Base-by-base conservation (phyloP, 2,113 vertebrate genomes). In the Epinephelus lanceolatus region DNA sequence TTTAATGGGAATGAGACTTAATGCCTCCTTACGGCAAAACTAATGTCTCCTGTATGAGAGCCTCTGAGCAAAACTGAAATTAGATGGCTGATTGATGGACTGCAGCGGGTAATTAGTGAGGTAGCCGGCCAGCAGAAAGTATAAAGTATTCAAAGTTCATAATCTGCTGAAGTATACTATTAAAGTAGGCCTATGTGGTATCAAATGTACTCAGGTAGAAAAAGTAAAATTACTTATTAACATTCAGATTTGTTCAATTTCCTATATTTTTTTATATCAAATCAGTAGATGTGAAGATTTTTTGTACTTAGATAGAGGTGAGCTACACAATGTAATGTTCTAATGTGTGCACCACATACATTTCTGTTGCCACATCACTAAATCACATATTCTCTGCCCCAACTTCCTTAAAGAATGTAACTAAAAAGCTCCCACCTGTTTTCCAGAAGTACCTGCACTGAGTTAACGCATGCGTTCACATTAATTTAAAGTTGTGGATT, bases 1-100 rank as follows among this genome's bases (percentile, higher is more conserved):
- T 84, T 66, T 71, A 61, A 81, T 77, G 68, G 67, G 17, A 67
- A 5, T 47, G 30, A 52, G 57, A 37, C 23, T 77, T 53, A 76
- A 81, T 76, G 27, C 6, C 13, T 7, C 40, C 56, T 23, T 56
- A 55, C 51, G 30, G 63, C 51, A 37, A 17, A 49, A 60, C 25
- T 60, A 77, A 55, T 80, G 57, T 70, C 76, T 74, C 6, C 76
- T 21, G 11, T 56, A 19, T 68, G 45, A 61, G 12, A 63, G 17
- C 42, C 82, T 73, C 37, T 63, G 63, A 79, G 76, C 56, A 51
- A 18, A 63, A 69, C 49, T 9, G 0, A 74, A 66, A 52, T 65
- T 8, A 52, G 56, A 60, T 13, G 66, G 40, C 14, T 57, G 55
- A 55, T 45, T 69, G 49, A 75, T 17, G 18, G 52, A 55, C 47